phyloP scores from a whole-genome alignment of 2,888 invertebrate species.

The Arctia plantaginis region DNA sequence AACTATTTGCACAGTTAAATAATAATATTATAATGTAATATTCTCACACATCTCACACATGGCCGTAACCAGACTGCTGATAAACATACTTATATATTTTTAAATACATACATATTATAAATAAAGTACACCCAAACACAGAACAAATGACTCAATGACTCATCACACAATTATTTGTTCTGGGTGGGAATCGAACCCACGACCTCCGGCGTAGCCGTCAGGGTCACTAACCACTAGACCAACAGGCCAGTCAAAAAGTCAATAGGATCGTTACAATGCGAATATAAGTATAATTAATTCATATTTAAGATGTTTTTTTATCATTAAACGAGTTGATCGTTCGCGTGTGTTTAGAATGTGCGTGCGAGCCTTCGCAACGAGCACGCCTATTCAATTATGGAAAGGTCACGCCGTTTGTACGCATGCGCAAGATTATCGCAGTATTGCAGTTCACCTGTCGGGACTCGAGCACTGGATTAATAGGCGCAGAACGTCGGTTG shows the following conservation, averaged over 20 bases:
- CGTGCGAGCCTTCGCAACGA: conserved; percentile 72
- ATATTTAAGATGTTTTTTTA: conserved; percentile 43
- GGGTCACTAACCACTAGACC: too few species aligned
- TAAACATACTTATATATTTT: too few species aligned
- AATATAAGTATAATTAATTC: conserved; percentile 4
- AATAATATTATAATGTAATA: not conserved
- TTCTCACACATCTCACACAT: too few species aligned
- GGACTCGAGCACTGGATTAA: conserved; percentile 68
- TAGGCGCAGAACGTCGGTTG: conserved; percentile 45
- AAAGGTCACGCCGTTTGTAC: conserved; percentile 82
- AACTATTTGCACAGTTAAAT: not conserved
- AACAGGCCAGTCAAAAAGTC: not conserved
- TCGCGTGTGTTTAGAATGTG: conserved; percentile 79
- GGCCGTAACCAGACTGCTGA: too few species aligned
- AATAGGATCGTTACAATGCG: not conserved
- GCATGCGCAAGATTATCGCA: conserved; percentile 79
- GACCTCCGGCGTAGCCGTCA: too few species aligned
- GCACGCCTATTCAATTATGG: conserved; percentile 83
- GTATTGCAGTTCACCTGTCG: conserved; percentile 81
- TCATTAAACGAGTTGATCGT: conserved; percentile 53
- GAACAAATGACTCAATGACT: too few species aligned
- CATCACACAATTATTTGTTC: too few species aligned
- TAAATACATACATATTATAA: too few species aligned
- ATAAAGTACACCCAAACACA: too few species aligned
- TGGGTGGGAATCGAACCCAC: too few species aligned